Conservation (phyloP, 2,113 vertebrate species). For the Phoxinus phoxinus region DNA sequence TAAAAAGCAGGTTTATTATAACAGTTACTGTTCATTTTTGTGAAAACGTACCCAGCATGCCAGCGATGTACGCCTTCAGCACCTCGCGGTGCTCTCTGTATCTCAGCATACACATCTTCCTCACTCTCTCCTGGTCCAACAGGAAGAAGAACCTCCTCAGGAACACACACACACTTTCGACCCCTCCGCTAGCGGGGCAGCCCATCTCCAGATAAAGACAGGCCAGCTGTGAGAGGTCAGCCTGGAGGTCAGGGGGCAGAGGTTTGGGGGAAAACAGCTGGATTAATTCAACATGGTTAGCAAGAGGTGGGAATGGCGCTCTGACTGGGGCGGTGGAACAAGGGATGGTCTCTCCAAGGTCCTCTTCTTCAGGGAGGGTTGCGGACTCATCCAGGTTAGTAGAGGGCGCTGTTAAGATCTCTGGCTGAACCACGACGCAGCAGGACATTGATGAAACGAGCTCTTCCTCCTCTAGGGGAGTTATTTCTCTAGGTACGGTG, state of each 20-base stretch:
- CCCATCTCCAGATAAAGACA: conserved; percentile 85
- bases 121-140: conserved; percentile 86
- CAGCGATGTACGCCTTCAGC: conserved; percentile 82
- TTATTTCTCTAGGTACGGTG: background rate
- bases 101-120: conserved; percentile 81
- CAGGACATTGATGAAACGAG: conserved; percentile 43
- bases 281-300: conserved; percentile 63
- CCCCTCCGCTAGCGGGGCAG: conserved; percentile 69
- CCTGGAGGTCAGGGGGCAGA: conserved; percentile 74
- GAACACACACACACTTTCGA: conserved; percentile 74
- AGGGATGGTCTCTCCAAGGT: conserved; percentile 30
- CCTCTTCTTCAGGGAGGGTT: conserved; percentile 42
- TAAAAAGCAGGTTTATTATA: too few relatives aligned
- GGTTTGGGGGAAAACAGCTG: conserved; percentile 70
- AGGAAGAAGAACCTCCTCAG: conserved; percentile 88
- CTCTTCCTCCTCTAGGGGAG: conserved; percentile 52
- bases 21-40: background rate
- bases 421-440: conserved; percentile 43
- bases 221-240: conserved; percentile 79
- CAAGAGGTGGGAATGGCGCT: background rate
- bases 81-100: conserved; percentile 73
- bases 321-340: conserved; percentile 11
- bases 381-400: conserved; percentile 32
- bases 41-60: conserved; percentile 83
- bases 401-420: conserved; percentile 31